Base-by-base conservation (phyloP, 2,797 vertebrate species). In the Alosa sapidissima region DNA sequence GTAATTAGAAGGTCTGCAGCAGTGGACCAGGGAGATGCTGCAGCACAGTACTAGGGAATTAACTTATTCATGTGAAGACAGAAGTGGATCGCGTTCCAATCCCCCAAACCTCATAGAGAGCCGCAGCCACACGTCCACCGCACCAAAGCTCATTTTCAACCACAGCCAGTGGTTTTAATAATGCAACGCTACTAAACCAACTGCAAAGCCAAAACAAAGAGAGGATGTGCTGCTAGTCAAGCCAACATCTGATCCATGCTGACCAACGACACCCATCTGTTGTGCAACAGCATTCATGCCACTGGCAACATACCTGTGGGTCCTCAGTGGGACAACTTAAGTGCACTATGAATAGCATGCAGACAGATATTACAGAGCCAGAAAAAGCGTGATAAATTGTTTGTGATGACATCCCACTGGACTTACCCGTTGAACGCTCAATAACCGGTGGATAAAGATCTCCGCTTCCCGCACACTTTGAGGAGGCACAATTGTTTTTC, bases 1-100 rank as follows among this genome's bases (percentile, higher is more conserved):
- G 28, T 55, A 45, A 55, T 47, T 72, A 45, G 33, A 48, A 41
- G 16, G 83, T 45, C 58, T 51, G 28, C 45, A 28, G 47, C 83
- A 13, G 47, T 47, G 7, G 72, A 78, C 36, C 14, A 47, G 41
- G 72, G 72, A 78, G 68, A 41, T 41, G 36, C 4, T 19, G 19
- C 72, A 78, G 36, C 45, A 14, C 16, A 45, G 24, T 78, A 78
- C 65, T 14, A 33, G 48, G 78, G 82, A 55, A 54, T 87, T 90
- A 82, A 88, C 62, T 87, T 86, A 90, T 89, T 89, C 82, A 90
- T 88, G 87, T 8, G 41, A 47, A 45, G 62, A 85, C 72, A 87
- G 72, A 52, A 11, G 78, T 86, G 87, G 85, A 88, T 87, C 28
- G 84, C 72, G 49, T 84, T 81, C 49, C 58, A 75, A 60, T 62